phyloP scores from a whole-genome alignment of 2,113 vertebrate genomes.

The Sminthopsis crassicaudata region DNA sequence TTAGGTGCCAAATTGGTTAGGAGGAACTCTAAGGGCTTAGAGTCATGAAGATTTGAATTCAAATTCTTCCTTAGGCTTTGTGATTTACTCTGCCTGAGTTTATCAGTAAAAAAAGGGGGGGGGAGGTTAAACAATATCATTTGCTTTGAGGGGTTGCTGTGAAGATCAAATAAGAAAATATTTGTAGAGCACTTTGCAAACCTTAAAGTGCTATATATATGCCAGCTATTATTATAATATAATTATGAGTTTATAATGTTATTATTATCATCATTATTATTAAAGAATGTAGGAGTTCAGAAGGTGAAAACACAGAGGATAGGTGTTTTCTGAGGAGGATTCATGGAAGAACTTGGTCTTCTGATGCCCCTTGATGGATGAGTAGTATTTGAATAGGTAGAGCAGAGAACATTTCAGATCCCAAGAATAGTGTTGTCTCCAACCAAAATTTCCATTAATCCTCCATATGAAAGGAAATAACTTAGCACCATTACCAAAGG shows the following conservation, averaged over 20 bases:
- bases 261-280: not conserved
- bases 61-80: not conserved
- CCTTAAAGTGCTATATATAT: not conserved
- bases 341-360: not conserved
- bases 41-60: not conserved
- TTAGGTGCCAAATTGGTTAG: not conserved
- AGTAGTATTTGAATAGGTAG: not conserved
- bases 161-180: not conserved
- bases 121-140: not conserved
- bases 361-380: not conserved
- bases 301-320: not conserved
- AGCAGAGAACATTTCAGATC: not conserved
- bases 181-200: not conserved
- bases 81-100: not conserved
- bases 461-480: not conserved
- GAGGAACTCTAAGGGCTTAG: not conserved
- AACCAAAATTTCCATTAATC: not conserved
- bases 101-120: not conserved
- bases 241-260: not conserved
- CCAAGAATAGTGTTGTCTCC: not conserved
- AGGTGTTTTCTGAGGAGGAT: not conserved
- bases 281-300: not conserved
- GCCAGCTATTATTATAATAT: not conserved
- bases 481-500: not conserved
- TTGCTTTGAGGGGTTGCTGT: not conserved